Evolutionary conservation across 1,140 invertebrate species (phyloP), one percentile per base, ranked within the genome.

Genomic region (Heterodera carotae): DNA sequence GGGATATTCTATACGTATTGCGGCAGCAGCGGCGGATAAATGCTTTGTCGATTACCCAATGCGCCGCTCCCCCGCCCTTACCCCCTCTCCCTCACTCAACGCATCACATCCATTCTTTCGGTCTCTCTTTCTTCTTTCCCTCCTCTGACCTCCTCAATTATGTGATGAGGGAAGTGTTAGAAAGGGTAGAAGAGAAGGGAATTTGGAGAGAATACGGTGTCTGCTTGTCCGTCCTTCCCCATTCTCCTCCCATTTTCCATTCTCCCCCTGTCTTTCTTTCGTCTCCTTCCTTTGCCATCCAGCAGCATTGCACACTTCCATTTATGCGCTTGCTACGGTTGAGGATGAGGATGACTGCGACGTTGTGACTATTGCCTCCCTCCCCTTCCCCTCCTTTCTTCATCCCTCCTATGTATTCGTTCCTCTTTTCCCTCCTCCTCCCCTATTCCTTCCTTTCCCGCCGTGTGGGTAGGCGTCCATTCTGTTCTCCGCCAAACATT

Each of bases 291-390:
- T 71, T 71, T 71, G 31, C 5, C 56, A 53, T 53, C 31, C 48
- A 71, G 43, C 71, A 62, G 10, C 25, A 60, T n/a, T n/a, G 18
- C 71, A 25, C 62, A 66, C 33, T 66, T 66, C 62, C 62, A 66
- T 66, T 66, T 66, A 66, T 66, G 62, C 33, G 33, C 22, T 66
- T 66, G 62, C 62, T 66, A 31, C 4, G 62, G 33, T 66, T 29
- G 27, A 66, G 62, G 59, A 62, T n/a, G 59, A 29, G 59, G 62
- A 27, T 29, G 62, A 34, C 33, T 66, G 62, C 27, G 64, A 60
- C 71, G 33, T 43, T 36, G 71, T 64, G 64, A 74, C 56, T 64
- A 62, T 74, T 74, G 59, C 56, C 71, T 12, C n/a, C 56, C 71
- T 12, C n/a, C 60, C n/a, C 48, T 34, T n/a, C 59, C 15, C 27